These are phyloP conservation scores for Alectura lathami DNA, from an alignment of 2,113 vertebrate genomes.

Conservation along the genomic window DNA sequence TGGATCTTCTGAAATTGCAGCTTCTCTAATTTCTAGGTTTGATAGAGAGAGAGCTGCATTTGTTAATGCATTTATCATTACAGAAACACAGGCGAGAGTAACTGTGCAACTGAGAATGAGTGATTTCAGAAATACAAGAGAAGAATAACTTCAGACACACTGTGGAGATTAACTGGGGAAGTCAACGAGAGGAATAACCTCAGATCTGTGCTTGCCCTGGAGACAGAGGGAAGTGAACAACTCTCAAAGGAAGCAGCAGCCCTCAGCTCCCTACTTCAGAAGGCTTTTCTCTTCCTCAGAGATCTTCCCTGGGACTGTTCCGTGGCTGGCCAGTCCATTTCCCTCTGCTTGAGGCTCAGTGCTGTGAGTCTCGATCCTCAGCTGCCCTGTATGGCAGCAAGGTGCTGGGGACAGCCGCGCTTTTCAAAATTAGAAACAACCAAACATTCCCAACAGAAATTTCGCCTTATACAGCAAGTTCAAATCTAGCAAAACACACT, in stretches of 20 bases:
- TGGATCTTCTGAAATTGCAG: neutral
- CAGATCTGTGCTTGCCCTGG: neutral
- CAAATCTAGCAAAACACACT: neutral
- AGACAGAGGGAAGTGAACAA: neutral
- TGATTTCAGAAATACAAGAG: neutral
- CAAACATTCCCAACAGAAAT: neutral
- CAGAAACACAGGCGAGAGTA: neutral
- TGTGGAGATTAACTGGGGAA: neutral
- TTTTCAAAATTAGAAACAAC: neutral
- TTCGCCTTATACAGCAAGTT: neutral
- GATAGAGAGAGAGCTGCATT: neutral
- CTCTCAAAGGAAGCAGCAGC: neutral
- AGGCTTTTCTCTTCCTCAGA: neutral
- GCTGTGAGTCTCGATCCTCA: neutral
- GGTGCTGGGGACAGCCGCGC: fast-evolving
- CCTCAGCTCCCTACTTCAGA: neutral
- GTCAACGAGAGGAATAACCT: neutral
- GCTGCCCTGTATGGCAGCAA: neutral
- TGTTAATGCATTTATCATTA: neutral
- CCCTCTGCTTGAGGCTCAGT: neutral
- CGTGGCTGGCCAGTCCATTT: neutral
- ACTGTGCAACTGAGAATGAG: neutral
- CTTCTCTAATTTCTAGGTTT: neutral
- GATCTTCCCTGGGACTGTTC: neutral
- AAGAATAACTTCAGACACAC: neutral